These are phyloP conservation scores for Enhydra lutris DNA, from an alignment of 2,113 vertebrate genomes.

Conservation along the genomic window DNA sequence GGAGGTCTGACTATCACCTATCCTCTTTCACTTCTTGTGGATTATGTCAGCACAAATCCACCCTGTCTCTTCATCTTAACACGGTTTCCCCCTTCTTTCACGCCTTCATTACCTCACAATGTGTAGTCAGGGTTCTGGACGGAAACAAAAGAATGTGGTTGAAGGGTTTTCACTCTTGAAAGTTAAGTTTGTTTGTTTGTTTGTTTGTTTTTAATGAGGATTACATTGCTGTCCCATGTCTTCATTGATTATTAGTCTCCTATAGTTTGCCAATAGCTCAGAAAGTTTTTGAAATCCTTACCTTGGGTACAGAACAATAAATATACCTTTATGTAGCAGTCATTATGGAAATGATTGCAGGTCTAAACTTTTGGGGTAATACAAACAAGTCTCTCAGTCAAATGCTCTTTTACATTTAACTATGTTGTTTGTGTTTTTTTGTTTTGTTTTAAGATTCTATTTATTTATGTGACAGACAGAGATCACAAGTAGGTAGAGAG, in stretches of 20 bases:
- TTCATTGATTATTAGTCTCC: neutral
- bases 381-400: neutral
- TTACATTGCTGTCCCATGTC: neutral
- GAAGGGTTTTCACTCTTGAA: neutral
- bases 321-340: neutral
- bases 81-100: neutral
- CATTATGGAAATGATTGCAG: neutral
- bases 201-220: neutral
- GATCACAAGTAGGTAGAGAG: too few species aligned
- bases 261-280: neutral
- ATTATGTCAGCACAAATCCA: neutral
- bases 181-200: too few species aligned
- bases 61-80: neutral
- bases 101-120: neutral
- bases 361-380: neutral
- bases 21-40: neutral
- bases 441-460: too few species aligned
- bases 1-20: neutral
- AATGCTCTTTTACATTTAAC: neutral
- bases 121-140: neutral
- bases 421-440: too few species aligned
- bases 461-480: too few species aligned
- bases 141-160: neutral
- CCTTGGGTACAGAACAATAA: neutral
- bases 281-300: constrained; percentile 17